phyloP scores from a whole-genome alignment of 2,797 vertebrate species.

The Premnoplex brunnescens region DNA sequence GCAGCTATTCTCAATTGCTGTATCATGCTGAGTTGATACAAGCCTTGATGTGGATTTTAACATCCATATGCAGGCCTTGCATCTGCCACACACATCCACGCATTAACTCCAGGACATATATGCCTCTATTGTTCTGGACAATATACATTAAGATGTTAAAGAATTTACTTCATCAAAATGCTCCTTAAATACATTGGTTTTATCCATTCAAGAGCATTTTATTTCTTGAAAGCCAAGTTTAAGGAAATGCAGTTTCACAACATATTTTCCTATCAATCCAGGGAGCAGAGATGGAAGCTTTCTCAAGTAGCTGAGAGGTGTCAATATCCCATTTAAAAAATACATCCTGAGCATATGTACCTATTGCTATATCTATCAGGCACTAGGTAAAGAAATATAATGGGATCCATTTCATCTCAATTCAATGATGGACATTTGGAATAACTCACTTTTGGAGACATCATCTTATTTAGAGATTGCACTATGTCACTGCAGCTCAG shows the following conservation, averaged over 20 bases:
- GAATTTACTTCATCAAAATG: not conserved
- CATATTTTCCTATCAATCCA: not conserved
- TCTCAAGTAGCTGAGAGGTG: not conserved
- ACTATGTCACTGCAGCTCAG: not conserved
- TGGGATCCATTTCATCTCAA: not conserved
- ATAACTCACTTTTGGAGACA: not conserved
- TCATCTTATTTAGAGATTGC: not conserved
- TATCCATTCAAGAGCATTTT: not conserved
- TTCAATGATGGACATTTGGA: not conserved
- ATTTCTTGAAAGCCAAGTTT: not conserved
- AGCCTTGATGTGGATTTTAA: constrained; percentile 62
- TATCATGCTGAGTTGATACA: constrained; percentile 33
- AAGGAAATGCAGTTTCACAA: not conserved
- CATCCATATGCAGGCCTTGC: not conserved
- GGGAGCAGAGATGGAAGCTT: not conserved
- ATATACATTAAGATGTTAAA: not conserved
- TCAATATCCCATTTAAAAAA: not conserved
- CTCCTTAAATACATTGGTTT: not conserved
- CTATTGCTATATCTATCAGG: not conserved
- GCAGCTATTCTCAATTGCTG: constrained; percentile 1
- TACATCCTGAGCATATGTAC: not conserved
- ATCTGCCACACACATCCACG: constrained; percentile 36
- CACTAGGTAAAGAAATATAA: not conserved
- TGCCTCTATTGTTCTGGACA: not conserved
- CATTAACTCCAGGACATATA: not conserved